Base-by-base conservation (phyloP, 2,113 vertebrate genomes). In the Microcebus lehilahytsara region DNA sequence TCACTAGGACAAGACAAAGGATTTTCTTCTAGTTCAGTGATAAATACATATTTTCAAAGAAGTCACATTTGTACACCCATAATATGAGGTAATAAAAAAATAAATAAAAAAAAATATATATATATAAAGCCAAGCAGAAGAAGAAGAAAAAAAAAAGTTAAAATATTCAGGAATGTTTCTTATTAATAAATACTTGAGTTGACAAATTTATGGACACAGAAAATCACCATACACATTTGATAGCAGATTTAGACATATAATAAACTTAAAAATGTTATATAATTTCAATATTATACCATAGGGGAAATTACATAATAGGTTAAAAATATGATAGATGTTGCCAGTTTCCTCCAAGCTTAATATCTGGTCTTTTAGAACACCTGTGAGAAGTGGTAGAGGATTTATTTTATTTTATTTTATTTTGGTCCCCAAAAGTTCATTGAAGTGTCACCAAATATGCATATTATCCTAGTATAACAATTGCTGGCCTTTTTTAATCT, bases 31-130 rank as follows among this genome's bases (percentile, higher is more conserved):
- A 85, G 37, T 80, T 51, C 58, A 71, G 34, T 93, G 20, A 42
- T 77, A 95, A 93, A 32, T 78, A 96, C 96, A 83, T 77, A 89
- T 75, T 93, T 96, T 17, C 83, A 96, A 95, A 85, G 9, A 89
- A 96, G 56, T 46, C 77, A 66, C 77, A 66, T 86, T 46, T 46
- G 46, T 46, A 46, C 46, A 46, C 46, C 46, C 46, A 46, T 46
- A 46, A 46, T 46, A 46, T 46, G 46, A 46, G 46, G 46, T 46
- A 46, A 46, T 46, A 46, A 46, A 46, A 46, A 46, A 46, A 46
- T 46, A 46, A 46, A 46, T 46, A 46, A 37, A 37, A 37, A 37
- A 37, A 37, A 37, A 46, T 9, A 46, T 46, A 46, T 46, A 46
- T 46, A 46, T 46, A 46, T 46, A 46, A 46, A 46, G 46, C 7